Evolutionary conservation across 2,797 vertebrate genomes (phyloP).

Genomic region (Otolemur crassicaudatus): DNA sequence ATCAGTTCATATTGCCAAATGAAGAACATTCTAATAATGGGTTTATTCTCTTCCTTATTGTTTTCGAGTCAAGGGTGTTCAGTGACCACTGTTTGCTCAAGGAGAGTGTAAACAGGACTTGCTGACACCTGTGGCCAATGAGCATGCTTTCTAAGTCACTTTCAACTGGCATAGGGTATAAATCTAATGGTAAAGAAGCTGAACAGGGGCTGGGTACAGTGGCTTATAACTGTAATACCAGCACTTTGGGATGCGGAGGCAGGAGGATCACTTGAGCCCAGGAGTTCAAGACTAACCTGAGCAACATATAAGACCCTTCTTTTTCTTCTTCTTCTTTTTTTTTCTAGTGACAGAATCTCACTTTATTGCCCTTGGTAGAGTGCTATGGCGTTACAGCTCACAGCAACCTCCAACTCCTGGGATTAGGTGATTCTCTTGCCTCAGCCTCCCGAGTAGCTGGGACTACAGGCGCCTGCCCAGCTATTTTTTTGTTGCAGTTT

Average conservation of each 20-base stretch:
- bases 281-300: not conserved
- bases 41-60: constrained; percentile 68
- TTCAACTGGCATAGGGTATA: not conserved
- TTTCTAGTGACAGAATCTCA: too few relatives aligned
- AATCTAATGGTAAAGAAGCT: not conserved
- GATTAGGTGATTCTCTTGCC: too few relatives aligned
- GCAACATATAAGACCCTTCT: not conserved
- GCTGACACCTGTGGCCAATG: not conserved
- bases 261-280: not conserved
- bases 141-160: not conserved
- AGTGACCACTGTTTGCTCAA: constrained; percentile 71
- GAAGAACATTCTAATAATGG: constrained; percentile 44
- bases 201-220: not conserved
- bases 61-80: constrained; percentile 51
- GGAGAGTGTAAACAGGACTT: constrained; percentile 65
- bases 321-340: too few relatives aligned
- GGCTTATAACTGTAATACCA: not conserved
- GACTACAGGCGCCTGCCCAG: too few relatives aligned
- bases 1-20: constrained; percentile 52
- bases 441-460: too few relatives aligned
- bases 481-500: too few relatives aligned
- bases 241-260: not conserved
- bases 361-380: too few relatives aligned
- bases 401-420: too few relatives aligned
- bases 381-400: too few relatives aligned